Evolutionary conservation across 92 coral and sea anemone genomes (phyloP), one percentile per base, ranked within the genome.

Genomic region (Anthopleura xanthogrammica): DNA sequence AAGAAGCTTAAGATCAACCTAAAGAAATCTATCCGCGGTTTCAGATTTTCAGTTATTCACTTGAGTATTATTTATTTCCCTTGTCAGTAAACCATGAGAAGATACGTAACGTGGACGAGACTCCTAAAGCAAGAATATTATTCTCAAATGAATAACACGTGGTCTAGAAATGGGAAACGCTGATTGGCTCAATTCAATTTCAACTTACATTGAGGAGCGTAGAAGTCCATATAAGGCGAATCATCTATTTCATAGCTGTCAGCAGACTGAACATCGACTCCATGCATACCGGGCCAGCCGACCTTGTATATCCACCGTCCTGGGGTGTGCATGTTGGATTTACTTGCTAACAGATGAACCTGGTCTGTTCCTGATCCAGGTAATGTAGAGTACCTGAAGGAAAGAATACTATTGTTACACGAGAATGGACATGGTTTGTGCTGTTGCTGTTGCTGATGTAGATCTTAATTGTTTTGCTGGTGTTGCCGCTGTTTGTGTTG

Each of bases 241-340:
- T 72, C 85, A 42, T 79, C 83, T 39, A 52, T 60, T 22, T 41
- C 40, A 65, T 79, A 90, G 80, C 95, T 90, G 73, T 90, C 93
- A 13, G 93, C 98, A 9, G 93, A 57, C 60, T 86, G 90, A 12
- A 88, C 88, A 5, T 89, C 93, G 70, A 79, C 70, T 16, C 90
- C 89, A 36, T 81, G 29, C 97, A 89, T 91, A 46, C 74, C 86
- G 58, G 91, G 86, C 90, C 98, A 89, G 22, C 98, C 95, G 5
- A 91, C 94, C 78, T 88, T 85, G 58, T 83, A 97, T 72, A 97
- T 79, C 99, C 99, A 97, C 72, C 90, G 95, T 19, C 99, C 99
- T 16, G 92, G 83, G 74, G 83, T 87, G 81, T 85, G 79, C 60
- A 89, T 87, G 58, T 97, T 97, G 56, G 99, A 90, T 41, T 65